Evolutionary conservation across 1,140 invertebrate genomes (phyloP).

Genomic region (Meloidogyne chitwoodi): DNA sequence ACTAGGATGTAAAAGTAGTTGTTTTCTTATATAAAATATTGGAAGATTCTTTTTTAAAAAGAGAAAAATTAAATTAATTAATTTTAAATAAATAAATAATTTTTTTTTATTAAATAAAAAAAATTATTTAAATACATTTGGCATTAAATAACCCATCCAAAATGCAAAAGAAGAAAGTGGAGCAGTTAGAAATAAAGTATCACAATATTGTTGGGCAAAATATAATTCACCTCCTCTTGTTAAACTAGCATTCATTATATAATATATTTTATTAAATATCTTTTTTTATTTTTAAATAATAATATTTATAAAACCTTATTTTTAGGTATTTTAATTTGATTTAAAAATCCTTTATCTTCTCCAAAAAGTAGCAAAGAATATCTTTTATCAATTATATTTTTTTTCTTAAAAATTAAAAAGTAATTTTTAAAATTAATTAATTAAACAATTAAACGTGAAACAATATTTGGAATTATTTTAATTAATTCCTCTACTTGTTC

Average conservation of each 20-base stretch:
- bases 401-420: slow-evolving; percentile 17
- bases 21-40: neutral
- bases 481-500: neutral
- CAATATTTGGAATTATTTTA: neutral
- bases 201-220: slow-evolving; percentile 20
- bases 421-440: neutral
- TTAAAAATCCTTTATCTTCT: slow-evolving; percentile 25
- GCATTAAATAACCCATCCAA: slow-evolving; percentile 41
- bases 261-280: neutral
- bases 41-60: neutral
- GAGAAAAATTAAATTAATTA: too few relatives aligned
- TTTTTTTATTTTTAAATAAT: slow-evolving; percentile 2
- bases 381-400: neutral
- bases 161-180: slow-evolving; percentile 30
- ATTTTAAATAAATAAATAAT: too few relatives aligned
- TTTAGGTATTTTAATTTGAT: neutral
- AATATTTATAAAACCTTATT: neutral
- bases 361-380: slow-evolving; percentile 21
- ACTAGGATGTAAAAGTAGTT: neutral
- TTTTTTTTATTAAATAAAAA: neutral
- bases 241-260: neutral
- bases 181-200: slow-evolving; percentile 25
- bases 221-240: slow-evolving; percentile 32
- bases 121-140: neutral
- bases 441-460: neutral